These are phyloP conservation scores for Pardosa pseudoannulata DNA, from an alignment of 2,888 invertebrate genomes.

Conservation along the genomic window DNA sequence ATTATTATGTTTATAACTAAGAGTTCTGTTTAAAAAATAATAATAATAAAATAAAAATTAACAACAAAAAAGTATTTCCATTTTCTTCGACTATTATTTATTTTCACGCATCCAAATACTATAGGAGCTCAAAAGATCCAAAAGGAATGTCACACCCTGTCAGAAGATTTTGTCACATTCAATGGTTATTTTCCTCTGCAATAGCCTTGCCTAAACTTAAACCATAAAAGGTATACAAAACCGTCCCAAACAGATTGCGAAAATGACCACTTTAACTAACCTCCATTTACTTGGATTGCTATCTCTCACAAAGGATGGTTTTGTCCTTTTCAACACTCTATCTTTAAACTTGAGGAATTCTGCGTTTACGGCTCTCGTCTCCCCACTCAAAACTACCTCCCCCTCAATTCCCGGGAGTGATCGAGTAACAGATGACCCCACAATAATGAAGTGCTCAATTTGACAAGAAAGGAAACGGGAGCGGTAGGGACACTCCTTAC, in stretches of 20 bases:
- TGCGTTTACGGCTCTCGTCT: background rate
- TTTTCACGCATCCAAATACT: too few relatives aligned
- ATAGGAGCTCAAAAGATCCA: too few relatives aligned
- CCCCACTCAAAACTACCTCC: background rate
- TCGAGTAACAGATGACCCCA: background rate
- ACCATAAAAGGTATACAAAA: background rate
- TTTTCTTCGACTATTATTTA: too few relatives aligned
- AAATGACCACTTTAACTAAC: background rate
- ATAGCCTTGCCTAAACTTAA: too few relatives aligned
- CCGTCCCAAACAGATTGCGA: background rate
- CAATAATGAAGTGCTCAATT: conserved; percentile 8
- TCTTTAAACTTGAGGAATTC: background rate
- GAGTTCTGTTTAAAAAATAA: too few relatives aligned
- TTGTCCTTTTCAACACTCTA: conserved; percentile 10
- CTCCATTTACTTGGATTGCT: background rate
- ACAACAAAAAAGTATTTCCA: too few relatives aligned
- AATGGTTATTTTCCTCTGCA: too few relatives aligned
- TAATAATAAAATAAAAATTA: too few relatives aligned
- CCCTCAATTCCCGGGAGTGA: conserved; percentile 1
- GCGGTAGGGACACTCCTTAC: background rate
- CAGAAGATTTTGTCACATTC: too few relatives aligned
- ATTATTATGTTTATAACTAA: too few relatives aligned
- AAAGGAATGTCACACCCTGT: too few relatives aligned
- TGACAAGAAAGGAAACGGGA: conserved; percentile 1
- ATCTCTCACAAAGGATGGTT: background rate